Conservation (phyloP, 2,888 invertebrate species). For the Conistra vaccinii region DNA sequence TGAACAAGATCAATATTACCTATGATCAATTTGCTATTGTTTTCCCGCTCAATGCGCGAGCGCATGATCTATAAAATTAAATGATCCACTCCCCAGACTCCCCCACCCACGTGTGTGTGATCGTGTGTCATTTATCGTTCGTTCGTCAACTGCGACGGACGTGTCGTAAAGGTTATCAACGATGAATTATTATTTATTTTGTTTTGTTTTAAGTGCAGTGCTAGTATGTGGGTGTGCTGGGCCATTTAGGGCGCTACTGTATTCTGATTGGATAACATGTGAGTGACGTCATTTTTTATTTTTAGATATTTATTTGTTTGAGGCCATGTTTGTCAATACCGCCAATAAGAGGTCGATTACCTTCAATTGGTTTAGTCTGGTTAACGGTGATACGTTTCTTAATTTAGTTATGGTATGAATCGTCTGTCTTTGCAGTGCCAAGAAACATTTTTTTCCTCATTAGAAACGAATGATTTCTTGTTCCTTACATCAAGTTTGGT, state of each 20-base stretch:
- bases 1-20: constrained; percentile 25
- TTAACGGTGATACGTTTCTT: neutral
- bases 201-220: constrained; percentile 68
- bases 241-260: constrained; percentile 79
- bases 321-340: constrained; percentile 22
- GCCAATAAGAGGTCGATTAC: constrained; percentile 43
- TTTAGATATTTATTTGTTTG: neutral
- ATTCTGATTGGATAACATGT: constrained; percentile 85
- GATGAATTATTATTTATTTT: constrained; percentile 66
- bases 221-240: constrained; percentile 69
- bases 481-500: neutral
- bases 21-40: constrained; percentile 36
- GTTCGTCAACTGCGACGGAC: constrained; percentile 67
- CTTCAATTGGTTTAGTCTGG: constrained; percentile 34
- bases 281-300: constrained; percentile 69
- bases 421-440: neutral
- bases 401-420: neutral
- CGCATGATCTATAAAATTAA: constrained; percentile 36
- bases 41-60: constrained; percentile 38
- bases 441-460: neutral
- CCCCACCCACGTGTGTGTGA: too few relatives aligned
- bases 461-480: neutral
- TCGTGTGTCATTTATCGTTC: constrained; percentile 70
- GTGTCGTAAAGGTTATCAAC: constrained; percentile 54
- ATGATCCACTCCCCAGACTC: neutral